A percentile compares a stretch with the other conserved stretches of the same genome.
Conservation (phyloP, 2,888 invertebrate species). For the Leucozona laternaria region DNA sequence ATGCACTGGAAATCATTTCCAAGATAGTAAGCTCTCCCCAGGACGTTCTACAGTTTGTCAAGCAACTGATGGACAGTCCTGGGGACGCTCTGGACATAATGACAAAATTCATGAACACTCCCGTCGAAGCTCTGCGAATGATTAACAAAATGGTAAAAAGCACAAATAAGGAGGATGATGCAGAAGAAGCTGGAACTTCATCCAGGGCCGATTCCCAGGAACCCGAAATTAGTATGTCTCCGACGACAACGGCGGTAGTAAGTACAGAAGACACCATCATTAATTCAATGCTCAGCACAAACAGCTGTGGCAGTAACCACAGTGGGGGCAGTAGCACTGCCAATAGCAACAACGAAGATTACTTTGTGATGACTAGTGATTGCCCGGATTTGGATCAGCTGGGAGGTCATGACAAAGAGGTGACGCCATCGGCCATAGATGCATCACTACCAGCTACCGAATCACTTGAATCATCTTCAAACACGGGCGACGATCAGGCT, state of each 20-base stretch:
- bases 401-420: not conserved
- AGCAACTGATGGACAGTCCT: slow-evolving; percentile 83
- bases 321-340: slow-evolving; percentile 38
- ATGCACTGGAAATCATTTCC: slow-evolving; percentile 83
- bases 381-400: slow-evolving; percentile 71
- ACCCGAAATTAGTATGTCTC: slow-evolving; percentile 57
- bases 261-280: slow-evolving; percentile 69
- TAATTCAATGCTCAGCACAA: slow-evolving; percentile 75
- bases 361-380: slow-evolving; percentile 60
- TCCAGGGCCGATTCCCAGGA: slow-evolving; percentile 49
- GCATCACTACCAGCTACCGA: slow-evolving; percentile 1
- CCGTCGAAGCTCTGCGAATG: slow-evolving; percentile 83
- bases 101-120: slow-evolving; percentile 83
- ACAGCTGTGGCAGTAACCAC: slow-evolving; percentile 60
- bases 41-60: slow-evolving; percentile 83
- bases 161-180: slow-evolving; percentile 58
- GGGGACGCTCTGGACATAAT: slow-evolving; percentile 83
- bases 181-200: slow-evolving; percentile 20
- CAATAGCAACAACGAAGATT: slow-evolving; percentile 59
- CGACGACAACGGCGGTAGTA: slow-evolving; percentile 18
- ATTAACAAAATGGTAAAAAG: slow-evolving; percentile 83
- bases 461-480: slow-evolving; percentile 36
- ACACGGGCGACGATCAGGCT: slow-evolving; percentile 55
- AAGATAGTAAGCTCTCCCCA: slow-evolving; percentile 83
- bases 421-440: not conserved